Conservation (phyloP, 2,113 vertebrate species). For the Athene cunicularia region DNA sequence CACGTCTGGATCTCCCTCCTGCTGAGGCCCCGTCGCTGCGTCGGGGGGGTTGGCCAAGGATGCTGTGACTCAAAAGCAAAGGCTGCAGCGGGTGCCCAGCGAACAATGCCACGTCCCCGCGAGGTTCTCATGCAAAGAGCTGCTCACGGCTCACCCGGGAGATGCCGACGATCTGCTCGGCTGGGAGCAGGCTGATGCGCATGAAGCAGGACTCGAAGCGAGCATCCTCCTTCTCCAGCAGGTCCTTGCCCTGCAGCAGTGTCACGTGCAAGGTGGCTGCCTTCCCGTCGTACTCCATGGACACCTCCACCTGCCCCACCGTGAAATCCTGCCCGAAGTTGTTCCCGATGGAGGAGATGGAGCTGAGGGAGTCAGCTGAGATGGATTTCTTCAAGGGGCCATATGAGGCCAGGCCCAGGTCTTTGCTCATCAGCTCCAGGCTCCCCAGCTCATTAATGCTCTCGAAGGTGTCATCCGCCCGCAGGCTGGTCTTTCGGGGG, state of each 20-base stretch:
- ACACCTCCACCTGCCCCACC: conserved; percentile 94
- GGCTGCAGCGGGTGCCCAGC: fast-evolving
- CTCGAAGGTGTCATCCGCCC: conserved; percentile 85
- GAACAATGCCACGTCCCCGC: fast-evolving
- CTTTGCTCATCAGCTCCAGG: conserved; percentile 92
- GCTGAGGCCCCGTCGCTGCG: fast-evolving
- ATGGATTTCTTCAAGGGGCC: conserved; percentile 86
- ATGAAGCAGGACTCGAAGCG: conserved; percentile 94
- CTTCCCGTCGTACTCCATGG: conserved; percentile 82
- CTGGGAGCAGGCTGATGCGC: conserved; percentile 88
- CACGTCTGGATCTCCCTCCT: fast-evolving
- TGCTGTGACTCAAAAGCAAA: fast-evolving
- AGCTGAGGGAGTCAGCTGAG: conserved; percentile 93
- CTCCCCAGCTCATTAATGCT: conserved; percentile 90
- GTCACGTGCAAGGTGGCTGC: conserved; percentile 80
- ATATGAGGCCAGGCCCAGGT: conserved; percentile 81
- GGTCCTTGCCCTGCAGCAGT: conserved; percentile 95
- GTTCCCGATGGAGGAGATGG: conserved; percentile 94
- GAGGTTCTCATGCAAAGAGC: fast-evolving
- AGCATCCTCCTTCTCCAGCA: conserved; percentile 91
- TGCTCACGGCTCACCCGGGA: conserved; percentile 83
- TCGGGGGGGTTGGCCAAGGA: fast-evolving
- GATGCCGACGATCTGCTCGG: conserved; percentile 90
- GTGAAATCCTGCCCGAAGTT: conserved; percentile 95
- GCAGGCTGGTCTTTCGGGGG: conserved; percentile 85